Conservation (phyloP, 1,140 invertebrate genomes). For the Bombus turneri region DNA sequence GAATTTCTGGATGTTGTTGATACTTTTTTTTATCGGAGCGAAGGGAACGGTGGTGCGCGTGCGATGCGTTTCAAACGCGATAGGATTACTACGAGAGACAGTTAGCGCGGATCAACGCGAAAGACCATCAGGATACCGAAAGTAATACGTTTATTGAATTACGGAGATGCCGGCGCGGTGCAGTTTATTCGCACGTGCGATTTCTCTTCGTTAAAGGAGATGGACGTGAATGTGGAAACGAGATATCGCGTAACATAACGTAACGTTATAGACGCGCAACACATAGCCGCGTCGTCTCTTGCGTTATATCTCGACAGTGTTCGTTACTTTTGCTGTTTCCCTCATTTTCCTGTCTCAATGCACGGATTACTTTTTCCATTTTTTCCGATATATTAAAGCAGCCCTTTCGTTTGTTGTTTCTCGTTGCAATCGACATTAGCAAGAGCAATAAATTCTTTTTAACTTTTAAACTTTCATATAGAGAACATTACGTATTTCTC, state of each 20-base stretch:
- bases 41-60: neutral
- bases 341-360: too few species aligned
- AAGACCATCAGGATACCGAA: neutral
- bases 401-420: too few species aligned
- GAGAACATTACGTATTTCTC: too few species aligned
- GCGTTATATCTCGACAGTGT: too few species aligned
- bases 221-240: neutral
- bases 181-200: neutral
- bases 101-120: neutral
- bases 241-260: neutral
- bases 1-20: conserved; percentile 48
- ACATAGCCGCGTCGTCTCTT: too few species aligned
- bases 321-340: too few species aligned
- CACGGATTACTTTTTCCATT: too few species aligned
- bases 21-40: conserved; percentile 6
- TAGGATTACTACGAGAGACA: conserved; percentile 24
- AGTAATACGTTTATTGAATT: conserved; percentile 5
- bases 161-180: neutral
- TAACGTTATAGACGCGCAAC: neutral
- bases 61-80: conserved; percentile 34
- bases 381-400: too few species aligned
- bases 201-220: neutral
- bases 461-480: too few species aligned
- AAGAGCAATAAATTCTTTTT: too few species aligned
- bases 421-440: too few species aligned